Conservation (phyloP, 2,113 vertebrate species). For the Vireo altiloquus region DNA sequence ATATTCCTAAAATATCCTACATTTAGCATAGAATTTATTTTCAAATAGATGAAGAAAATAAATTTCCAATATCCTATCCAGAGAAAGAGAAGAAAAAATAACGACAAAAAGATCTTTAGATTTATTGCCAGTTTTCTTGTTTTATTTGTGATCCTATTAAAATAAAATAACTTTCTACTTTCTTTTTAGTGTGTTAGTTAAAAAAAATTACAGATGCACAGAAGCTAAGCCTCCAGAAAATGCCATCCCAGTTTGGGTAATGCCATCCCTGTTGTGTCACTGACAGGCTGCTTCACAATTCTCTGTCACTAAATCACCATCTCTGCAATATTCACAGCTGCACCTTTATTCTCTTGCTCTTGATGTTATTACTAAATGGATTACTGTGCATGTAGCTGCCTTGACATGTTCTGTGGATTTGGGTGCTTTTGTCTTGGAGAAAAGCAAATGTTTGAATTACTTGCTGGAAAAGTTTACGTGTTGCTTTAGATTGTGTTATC, state of each 20-base stretch:
- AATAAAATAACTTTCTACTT: neutral
- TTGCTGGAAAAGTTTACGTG: neutral
- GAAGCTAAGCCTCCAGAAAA: neutral
- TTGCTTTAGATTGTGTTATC: neutral
- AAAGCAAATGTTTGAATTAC: neutral
- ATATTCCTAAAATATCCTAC: neutral
- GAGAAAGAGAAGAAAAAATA: neutral
- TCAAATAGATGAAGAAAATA: neutral
- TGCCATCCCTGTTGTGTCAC: accelerated
- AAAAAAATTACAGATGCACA: neutral
- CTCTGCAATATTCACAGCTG: neutral
- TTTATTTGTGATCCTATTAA: neutral
- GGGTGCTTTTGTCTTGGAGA: neutral
- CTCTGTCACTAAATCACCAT: neutral
- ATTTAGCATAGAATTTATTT: neutral
- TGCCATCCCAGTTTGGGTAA: neutral
- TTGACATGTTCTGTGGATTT: neutral
- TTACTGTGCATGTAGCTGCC: neutral
- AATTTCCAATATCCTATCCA: neutral
- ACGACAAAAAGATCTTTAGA: neutral
- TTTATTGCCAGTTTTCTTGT: neutral
- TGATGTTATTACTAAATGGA: neutral
- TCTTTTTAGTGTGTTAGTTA: neutral
- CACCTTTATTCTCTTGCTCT: neutral
- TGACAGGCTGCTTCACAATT: neutral